A percentile compares a stretch with the other conserved stretches of the same genome.
Conservation (phyloP, 2,888 invertebrate species). For the Cancer borealis region DNA sequence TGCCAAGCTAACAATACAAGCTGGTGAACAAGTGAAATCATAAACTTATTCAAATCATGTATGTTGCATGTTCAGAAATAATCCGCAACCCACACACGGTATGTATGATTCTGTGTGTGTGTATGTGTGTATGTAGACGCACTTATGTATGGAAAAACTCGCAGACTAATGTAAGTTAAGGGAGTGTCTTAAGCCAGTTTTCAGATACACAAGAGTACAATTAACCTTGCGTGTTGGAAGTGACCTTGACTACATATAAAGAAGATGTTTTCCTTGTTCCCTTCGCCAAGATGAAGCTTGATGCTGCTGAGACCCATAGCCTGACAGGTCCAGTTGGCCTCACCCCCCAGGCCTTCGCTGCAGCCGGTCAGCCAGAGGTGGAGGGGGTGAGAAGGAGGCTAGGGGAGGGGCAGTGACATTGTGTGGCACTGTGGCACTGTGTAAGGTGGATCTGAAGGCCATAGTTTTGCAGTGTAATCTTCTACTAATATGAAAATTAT, state of each 20-base stretch:
- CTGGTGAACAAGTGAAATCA: too few relatives aligned
- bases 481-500: conserved; percentile 45
- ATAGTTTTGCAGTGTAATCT: conserved; percentile 28
- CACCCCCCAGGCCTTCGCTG: background rate
- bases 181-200: background rate
- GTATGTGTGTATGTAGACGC: background rate
- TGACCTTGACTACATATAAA: background rate
- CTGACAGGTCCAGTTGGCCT: conserved; percentile 53
- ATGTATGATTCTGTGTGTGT: background rate
- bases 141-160: background rate
- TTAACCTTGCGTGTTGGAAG: background rate
- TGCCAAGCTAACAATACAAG: too few relatives aligned
- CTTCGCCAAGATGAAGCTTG: conserved; percentile 60
- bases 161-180: background rate
- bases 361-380: conserved; percentile 37
- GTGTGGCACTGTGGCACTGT: conserved; percentile 5
- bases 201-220: background rate
- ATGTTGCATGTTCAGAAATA: too few relatives aligned
- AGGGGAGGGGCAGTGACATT: background rate
- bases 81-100: too few relatives aligned
- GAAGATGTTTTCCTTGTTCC: conserved; percentile 28
- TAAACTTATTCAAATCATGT: too few relatives aligned
- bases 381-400: conserved; percentile 50
- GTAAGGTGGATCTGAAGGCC: conserved; percentile 56
- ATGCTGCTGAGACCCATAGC: conserved; percentile 40